These are phyloP conservation scores for Opisthocomus hoazin DNA, from an alignment of 2,113 vertebrate genomes.

Conservation along the genomic window DNA sequence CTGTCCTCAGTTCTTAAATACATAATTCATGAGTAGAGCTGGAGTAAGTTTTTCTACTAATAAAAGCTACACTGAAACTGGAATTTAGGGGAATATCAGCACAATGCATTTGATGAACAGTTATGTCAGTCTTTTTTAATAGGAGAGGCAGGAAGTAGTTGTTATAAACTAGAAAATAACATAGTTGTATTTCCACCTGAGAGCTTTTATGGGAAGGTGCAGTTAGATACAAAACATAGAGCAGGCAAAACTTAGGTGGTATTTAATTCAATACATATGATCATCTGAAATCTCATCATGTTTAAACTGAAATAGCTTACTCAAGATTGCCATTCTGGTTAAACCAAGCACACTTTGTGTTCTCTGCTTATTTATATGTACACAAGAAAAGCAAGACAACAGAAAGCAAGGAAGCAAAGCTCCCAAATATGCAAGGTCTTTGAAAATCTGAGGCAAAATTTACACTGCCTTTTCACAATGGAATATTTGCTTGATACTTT, in stretches of 20 bases:
- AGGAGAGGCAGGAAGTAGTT: not conserved
- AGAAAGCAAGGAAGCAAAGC: not conserved
- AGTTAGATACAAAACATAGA: not conserved
- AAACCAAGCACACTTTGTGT: not conserved
- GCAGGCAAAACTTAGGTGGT: not conserved
- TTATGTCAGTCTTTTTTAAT: not conserved
- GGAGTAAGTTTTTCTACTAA: constrained; percentile 15
- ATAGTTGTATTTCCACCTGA: not conserved
- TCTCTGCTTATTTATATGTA: not conserved
- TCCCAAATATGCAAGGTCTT: not conserved
- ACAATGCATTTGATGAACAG: not conserved
- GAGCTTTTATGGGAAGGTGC: not conserved
- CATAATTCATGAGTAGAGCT: not conserved
- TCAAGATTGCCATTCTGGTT: not conserved
- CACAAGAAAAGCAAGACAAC: not conserved
- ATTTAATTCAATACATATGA: not conserved
- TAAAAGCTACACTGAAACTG: not conserved
- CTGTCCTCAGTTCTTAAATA: not conserved
- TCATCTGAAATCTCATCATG: not conserved
- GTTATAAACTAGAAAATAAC: not conserved
- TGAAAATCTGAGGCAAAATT: not conserved
- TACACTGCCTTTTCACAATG: not conserved
- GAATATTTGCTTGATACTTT: not conserved
- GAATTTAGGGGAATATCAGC: not conserved
- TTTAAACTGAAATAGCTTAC: not conserved